phyloP scores from a whole-genome alignment of 2,797 vertebrate genomes.

The Pangasius krempfi region DNA sequence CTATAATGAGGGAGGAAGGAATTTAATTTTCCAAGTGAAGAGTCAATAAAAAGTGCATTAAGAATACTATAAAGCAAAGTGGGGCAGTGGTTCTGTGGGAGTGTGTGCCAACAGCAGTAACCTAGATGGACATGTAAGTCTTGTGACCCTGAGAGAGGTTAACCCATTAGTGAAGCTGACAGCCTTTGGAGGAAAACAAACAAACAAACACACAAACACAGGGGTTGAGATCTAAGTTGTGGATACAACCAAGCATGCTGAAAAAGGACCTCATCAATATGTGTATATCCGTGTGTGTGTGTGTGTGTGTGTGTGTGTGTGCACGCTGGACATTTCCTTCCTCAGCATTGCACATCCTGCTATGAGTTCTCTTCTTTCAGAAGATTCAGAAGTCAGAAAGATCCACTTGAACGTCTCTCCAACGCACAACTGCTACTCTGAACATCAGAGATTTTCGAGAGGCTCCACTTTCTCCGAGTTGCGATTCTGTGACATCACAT shows the following conservation, averaged over 20 bases:
- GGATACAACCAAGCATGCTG: constrained; percentile 35
- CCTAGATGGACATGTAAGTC: neutral
- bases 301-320: constrained; percentile 15
- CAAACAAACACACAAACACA: neutral
- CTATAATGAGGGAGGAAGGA: neutral
- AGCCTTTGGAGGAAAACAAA: constrained; percentile 20
- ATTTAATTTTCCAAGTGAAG: neutral
- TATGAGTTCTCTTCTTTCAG: neutral
- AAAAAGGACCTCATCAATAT: constrained; percentile 65
- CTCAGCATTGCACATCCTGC: constrained; percentile 62
- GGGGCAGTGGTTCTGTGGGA: neutral
- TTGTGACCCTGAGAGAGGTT: constrained; percentile 9
- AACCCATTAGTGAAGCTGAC: constrained; percentile 52
- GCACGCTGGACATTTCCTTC: constrained; percentile 49
- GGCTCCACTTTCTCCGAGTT: neutral
- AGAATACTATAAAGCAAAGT: neutral
- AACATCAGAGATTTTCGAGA: neutral
- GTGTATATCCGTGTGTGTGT: constrained; percentile 50
- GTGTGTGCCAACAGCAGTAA: neutral
- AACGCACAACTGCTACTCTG: neutral
- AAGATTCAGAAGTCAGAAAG: too few relatives aligned
- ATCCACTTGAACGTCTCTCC: too few relatives aligned
- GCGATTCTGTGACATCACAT: neutral
- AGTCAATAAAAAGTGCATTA: neutral
- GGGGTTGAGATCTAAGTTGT: constrained; percentile 2